Evolutionary conservation across 37 sponge, comb jelly and placozoan genomes (phyloP).

Genomic region (Theonella swinhoei): DNA sequence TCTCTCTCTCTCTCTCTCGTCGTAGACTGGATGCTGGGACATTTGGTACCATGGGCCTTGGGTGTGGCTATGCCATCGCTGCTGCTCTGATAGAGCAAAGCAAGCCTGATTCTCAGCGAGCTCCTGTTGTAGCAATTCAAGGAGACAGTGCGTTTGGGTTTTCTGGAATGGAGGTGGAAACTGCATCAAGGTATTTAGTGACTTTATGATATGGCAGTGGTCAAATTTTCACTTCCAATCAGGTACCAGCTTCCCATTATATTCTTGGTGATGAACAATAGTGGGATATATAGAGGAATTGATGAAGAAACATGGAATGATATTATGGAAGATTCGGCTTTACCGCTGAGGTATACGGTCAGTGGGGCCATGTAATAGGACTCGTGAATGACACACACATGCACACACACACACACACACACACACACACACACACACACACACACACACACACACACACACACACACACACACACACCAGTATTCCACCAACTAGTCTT

Average conservation of each 20-base stretch:
- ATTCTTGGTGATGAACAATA: slow-evolving; percentile 92
- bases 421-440: no score
- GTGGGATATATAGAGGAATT: slow-evolving; percentile 85
- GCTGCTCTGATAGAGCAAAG: slow-evolving; percentile 61
- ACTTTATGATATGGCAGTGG: neutral
- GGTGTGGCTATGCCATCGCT: slow-evolving; percentile 92
- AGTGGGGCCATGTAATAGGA: no score
- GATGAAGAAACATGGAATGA: slow-evolving; percentile 54
- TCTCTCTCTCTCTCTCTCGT: neutral
- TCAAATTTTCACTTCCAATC: no score
- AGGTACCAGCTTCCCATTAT: slow-evolving; percentile 90
- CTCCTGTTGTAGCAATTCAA: slow-evolving; percentile 75
- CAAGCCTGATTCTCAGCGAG: slow-evolving; percentile 5
- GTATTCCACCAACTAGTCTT: slow-evolving; percentile 80
- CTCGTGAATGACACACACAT: no score
- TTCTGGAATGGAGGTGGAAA: slow-evolving; percentile 93
- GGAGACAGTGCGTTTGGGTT: slow-evolving; percentile 99
- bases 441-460: no score
- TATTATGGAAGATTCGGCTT: neutral
- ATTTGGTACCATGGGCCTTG: slow-evolving; percentile 95
- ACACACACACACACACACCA: slow-evolving; percentile 7
- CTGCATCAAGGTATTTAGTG: slow-evolving; percentile 76
- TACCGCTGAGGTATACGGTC: neutral
- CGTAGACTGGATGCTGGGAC: slow-evolving; percentile 93
- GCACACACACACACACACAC: no score